Base-by-base conservation (phyloP, 1,140 invertebrate genomes). In the Hormaphis cornu region DNA sequence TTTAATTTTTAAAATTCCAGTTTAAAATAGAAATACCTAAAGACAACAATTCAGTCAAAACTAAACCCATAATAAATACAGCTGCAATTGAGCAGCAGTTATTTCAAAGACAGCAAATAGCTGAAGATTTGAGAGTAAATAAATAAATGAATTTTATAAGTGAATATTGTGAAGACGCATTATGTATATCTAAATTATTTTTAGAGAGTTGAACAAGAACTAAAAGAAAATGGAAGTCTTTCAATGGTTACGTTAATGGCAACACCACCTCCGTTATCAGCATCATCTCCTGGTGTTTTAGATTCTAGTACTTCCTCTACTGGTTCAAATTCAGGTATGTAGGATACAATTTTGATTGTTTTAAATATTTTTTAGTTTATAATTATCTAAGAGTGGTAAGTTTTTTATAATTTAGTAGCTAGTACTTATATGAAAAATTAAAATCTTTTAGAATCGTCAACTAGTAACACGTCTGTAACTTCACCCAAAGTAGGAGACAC, bases 101-200 rank as follows among this genome's bases (percentile, higher is more conserved):
- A 53, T 72, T 73, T 50, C 73, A 75, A n/a, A 70, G 73, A 73
- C 86, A 89, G 78, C 86, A 88, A 75, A 89, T 90, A 74, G 80
- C 89, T 8, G 88, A 90, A 74, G 88, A 90, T 77, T 77, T 90
- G 70, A 86, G 90, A 79, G 84, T 85, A 77, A 71, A 73, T 77
- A 72, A 7, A 42, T 44, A n/a, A 20, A 40, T 69, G n/a, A 14
- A 16, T 28, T 46, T 72, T n/a, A n/a, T n/a, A n/a, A n/a, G n/a
- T n/a, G n/a, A n/a, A n/a, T 59, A 59, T 42, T 46, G n/a, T 46
- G 1, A 30, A 16, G 12, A 28, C 0, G 9, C 40, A 12, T 30
- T 18, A 42, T 24, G n/a, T 10, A 35, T 70, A 7, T 70, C 18
- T 50, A 18, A 20, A 28, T 42, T 26, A 3, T 28, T 18, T 56